Evolutionary conservation across 2,888 invertebrate genomes (phyloP).

Genomic region (Biston betularia): DNA sequence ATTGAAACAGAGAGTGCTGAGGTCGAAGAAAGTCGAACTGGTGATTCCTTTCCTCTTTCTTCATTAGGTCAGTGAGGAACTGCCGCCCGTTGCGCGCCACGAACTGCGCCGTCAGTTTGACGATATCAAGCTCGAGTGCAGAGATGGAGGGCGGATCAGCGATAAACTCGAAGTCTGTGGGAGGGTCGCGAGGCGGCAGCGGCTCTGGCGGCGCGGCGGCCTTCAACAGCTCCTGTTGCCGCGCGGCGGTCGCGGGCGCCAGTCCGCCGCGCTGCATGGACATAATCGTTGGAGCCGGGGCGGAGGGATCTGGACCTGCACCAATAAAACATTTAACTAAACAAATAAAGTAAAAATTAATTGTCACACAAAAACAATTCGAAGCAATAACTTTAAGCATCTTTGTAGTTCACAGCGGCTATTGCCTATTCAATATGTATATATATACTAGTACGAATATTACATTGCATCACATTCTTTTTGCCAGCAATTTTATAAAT

Average conservation of each 20-base stretch:
- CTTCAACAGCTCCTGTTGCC: constrained; percentile 95
- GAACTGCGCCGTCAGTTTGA: constrained; percentile 99
- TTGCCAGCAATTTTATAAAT: too few relatives aligned
- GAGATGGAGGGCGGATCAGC: constrained; percentile 99
- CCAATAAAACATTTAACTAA: neutral
- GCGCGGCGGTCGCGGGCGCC: constrained; percentile 92
- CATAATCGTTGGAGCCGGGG: constrained; percentile 47
- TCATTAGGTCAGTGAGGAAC: constrained; percentile 99
- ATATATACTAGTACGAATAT: too few relatives aligned
- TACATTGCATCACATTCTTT: too few relatives aligned
- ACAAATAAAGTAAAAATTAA: neutral
- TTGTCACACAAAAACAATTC: too few relatives aligned
- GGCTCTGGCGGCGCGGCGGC: constrained; percentile 95
- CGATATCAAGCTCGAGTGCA: constrained; percentile 98
- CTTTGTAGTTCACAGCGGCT: too few relatives aligned
- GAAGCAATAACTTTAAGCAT: too few relatives aligned
- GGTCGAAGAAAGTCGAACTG: constrained; percentile 99
- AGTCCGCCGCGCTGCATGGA: constrained; percentile 81
- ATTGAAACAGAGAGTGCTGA: constrained; percentile 99
- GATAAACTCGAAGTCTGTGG: constrained; percentile 96
- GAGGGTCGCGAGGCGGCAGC: constrained; percentile 96
- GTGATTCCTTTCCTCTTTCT: constrained; percentile 98
- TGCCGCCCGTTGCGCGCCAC: constrained; percentile 99
- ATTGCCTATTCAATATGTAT: too few relatives aligned
- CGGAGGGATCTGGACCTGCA: constrained; percentile 60